These are phyloP conservation scores for Adelosebastes latens DNA, from an alignment of 2,797 vertebrate species.

Conservation along the genomic window DNA sequence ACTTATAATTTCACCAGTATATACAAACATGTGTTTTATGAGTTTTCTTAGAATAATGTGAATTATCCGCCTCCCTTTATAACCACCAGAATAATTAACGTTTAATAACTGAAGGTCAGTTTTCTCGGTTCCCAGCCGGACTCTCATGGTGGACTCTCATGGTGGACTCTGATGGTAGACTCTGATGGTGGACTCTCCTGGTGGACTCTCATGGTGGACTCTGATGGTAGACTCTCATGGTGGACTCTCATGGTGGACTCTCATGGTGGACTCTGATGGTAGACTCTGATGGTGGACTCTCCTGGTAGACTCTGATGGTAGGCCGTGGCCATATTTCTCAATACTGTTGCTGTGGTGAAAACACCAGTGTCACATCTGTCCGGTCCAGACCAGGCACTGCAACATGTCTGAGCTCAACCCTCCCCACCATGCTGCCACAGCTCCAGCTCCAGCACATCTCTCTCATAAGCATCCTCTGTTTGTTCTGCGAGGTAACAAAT, in stretches of 20 bases:
- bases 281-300: fast-evolving
- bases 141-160: background rate
- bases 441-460: background rate
- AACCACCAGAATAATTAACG: conserved; percentile 1
- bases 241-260: too few relatives aligned
- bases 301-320: fast-evolving
- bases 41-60: background rate
- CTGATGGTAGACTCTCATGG: fast-evolving
- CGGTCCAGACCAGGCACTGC: conserved; percentile 34
- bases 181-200: too few relatives aligned
- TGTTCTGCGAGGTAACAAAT: background rate
- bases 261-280: fast-evolving
- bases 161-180: fast-evolving
- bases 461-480: background rate
- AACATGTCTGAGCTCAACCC: conserved; percentile 46
- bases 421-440: conserved; percentile 35
- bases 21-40: background rate
- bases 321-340: conserved; percentile 46
- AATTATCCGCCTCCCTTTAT: background rate
- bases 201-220: too few relatives aligned
- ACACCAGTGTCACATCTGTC: conserved; percentile 64
- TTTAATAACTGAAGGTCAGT: conserved; percentile 13
- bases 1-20: background rate
- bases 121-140: conserved; percentile 37
- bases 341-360: conserved; percentile 53